phyloP scores from a whole-genome alignment of 2,797 vertebrate species.

The Mormyrops boulengeri region DNA sequence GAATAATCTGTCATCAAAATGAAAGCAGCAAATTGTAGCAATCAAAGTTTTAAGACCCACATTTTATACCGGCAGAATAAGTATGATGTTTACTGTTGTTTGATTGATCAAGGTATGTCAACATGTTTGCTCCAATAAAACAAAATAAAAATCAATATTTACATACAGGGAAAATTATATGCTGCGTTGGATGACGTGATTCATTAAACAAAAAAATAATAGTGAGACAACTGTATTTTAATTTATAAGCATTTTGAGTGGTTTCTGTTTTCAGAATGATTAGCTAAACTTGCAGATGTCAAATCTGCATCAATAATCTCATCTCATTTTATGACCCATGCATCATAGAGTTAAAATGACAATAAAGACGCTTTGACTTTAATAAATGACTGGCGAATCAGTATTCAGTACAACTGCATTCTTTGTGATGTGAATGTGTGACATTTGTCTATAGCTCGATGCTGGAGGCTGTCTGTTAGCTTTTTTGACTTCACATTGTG shows the following conservation, averaged over 20 bases:
- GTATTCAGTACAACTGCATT: background rate
- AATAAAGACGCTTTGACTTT: background rate
- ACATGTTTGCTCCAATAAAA: background rate
- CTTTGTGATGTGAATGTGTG: background rate
- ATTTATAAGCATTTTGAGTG: background rate
- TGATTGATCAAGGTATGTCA: background rate
- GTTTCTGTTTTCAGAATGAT: background rate
- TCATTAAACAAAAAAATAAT: background rate
- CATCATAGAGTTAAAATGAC: background rate
- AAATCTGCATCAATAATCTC: background rate
- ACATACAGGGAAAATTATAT: background rate
- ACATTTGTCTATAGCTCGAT: background rate
- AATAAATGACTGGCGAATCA: background rate
- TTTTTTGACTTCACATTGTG: background rate
- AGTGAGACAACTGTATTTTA: background rate
- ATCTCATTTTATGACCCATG: background rate
- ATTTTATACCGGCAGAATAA: background rate
- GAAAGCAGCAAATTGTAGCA: background rate
- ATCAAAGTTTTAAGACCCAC: background rate
- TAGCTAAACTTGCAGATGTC: background rate
- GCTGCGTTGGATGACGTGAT: background rate
- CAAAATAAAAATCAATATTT: background rate
- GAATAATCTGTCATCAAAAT: constrained; percentile 11
- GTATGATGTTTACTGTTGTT: background rate
- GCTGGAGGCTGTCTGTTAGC: background rate